phyloP scores from a whole-genome alignment of 2,113 vertebrate species.

The Athene noctua region DNA sequence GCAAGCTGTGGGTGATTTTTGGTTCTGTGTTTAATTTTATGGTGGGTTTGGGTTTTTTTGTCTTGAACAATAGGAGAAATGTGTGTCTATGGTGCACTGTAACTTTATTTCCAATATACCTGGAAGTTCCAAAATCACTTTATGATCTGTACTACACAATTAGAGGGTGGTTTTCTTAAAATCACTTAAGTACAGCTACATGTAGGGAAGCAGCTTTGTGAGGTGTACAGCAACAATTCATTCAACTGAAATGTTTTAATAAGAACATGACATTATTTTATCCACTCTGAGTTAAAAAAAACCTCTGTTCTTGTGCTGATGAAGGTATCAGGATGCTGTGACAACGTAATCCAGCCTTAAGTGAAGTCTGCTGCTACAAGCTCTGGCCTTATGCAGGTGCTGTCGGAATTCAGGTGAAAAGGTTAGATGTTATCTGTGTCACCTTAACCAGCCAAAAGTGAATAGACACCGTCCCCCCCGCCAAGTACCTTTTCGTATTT shows the following conservation, averaged over 20 bases:
- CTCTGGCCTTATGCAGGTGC: neutral
- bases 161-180: neutral
- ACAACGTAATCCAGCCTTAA: neutral
- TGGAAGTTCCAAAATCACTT: neutral
- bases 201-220: neutral
- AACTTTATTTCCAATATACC: neutral
- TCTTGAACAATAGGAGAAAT: neutral
- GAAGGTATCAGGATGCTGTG: neutral
- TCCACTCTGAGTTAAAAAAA: neutral
- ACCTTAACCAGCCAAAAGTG: neutral
- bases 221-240: neutral
- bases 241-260: neutral
- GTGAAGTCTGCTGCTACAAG: neutral
- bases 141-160: neutral
- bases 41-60: neutral
- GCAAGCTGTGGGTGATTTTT: neutral
- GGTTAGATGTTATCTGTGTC: neutral
- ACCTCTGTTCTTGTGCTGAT: neutral
- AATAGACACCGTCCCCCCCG: neutral
- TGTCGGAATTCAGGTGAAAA: neutral
- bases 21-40: neutral
- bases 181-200: neutral
- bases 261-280: neutral
- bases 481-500: neutral
- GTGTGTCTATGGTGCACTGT: neutral